Evolutionary conservation across 2,113 vertebrate genomes (phyloP).

Genomic region (Elgaria multicarinata): DNA sequence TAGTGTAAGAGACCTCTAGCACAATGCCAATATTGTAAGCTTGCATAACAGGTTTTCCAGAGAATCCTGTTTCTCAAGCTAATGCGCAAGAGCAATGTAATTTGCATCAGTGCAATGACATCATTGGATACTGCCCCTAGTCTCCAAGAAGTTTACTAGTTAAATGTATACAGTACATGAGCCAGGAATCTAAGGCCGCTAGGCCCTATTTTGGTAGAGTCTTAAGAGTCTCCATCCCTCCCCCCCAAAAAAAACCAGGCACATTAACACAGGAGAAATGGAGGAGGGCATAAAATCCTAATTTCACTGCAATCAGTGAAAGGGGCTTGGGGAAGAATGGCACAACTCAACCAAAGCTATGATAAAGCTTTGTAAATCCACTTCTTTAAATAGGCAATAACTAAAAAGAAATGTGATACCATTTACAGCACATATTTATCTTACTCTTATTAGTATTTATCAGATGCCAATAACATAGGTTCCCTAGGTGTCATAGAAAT

Average conservation of each 20-base stretch:
- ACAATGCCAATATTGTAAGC: too few relatives aligned
- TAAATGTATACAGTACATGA: not conserved
- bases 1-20: too few relatives aligned
- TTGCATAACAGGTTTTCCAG: too few relatives aligned
- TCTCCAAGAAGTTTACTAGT: not conserved
- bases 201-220: not conserved
- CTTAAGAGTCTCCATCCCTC: not conserved
- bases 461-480: not conserved
- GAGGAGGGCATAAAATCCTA: not conserved
- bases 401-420: too few relatives aligned
- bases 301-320: not conserved
- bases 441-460: not conserved
- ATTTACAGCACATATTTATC: not conserved
- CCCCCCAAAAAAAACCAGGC: too few relatives aligned
- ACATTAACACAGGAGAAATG: not conserved
- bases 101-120: too few relatives aligned
- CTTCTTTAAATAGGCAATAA: not conserved
- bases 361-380: not conserved
- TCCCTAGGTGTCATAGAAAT: not conserved
- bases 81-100: too few relatives aligned
- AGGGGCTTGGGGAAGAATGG: not conserved
- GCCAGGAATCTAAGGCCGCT: not conserved
- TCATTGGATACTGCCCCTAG: not conserved
- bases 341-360: not conserved
- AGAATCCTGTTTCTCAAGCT: too few relatives aligned